These are phyloP conservation scores for Glossosoma conforme DNA, from an alignment of 1,140 invertebrate species.

Conservation along the genomic window DNA sequence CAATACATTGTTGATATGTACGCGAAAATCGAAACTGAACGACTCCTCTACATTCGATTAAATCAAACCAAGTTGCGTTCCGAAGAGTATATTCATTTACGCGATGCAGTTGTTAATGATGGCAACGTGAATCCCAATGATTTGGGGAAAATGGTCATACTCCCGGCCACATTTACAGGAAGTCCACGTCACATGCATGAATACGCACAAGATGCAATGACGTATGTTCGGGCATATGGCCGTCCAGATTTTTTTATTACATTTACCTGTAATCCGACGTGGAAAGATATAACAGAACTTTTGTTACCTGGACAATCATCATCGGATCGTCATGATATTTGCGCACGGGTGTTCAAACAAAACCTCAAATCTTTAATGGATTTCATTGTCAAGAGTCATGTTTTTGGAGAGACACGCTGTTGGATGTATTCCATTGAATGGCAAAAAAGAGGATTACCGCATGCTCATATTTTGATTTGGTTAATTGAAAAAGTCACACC, in stretches of 20 bases:
- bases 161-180: conserved; percentile 45
- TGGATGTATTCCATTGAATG: conserved; percentile 50
- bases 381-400: conserved; percentile 33
- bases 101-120: conserved; percentile 33
- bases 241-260: conserved; percentile 37
- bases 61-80: conserved; percentile 38
- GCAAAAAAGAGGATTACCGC: conserved; percentile 39
- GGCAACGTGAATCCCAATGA: conserved; percentile 4
- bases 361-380: conserved; percentile 37
- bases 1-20: conserved; percentile 49
- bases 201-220: conserved; percentile 43
- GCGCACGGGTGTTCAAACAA: conserved; percentile 37
- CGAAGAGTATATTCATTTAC: conserved; percentile 34
- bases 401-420: conserved; percentile 36
- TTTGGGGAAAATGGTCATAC: conserved; percentile 33
- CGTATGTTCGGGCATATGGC: conserved; percentile 43
- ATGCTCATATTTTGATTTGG: conserved; percentile 49
- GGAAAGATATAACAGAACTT: conserved; percentile 35
- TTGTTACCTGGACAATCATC: conserved; percentile 34
- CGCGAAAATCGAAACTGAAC: conserved; percentile 46
- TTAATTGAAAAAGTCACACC: too few relatives aligned
- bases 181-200: conserved; percentile 43
- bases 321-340: conserved; percentile 34
- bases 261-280: conserved; percentile 46
- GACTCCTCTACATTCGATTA: conserved; percentile 40